phyloP scores from a whole-genome alignment of 2,888 invertebrate species.

The Drosophila lutescens region DNA sequence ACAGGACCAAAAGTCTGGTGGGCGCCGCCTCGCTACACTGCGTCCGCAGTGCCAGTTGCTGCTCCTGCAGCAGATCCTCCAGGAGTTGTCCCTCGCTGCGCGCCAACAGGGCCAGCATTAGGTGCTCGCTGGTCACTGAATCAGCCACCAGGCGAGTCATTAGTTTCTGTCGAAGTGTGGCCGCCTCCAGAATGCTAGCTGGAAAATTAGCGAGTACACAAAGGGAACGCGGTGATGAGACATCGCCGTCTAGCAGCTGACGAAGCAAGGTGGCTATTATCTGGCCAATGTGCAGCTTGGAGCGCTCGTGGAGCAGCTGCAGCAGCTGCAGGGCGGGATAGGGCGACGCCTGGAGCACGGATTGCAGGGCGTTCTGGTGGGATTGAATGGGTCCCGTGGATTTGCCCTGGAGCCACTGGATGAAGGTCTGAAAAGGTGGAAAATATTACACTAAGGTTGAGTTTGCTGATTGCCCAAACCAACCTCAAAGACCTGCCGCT shows the following conservation, averaged over 20 bases:
- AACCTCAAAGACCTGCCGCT: constrained; percentile 65
- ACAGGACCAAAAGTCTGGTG: constrained; percentile 68
- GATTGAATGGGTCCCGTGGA: constrained; percentile 4
- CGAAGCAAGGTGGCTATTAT: constrained; percentile 50
- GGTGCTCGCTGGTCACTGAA: constrained; percentile 40
- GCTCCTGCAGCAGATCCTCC: constrained; percentile 49
- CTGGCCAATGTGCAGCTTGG: constrained; percentile 55
- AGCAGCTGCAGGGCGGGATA: constrained; percentile 72
- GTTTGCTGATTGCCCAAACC: not conserved
- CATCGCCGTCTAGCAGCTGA: constrained; percentile 49
- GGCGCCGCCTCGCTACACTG: constrained; percentile 55
- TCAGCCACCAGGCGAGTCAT: constrained; percentile 49
- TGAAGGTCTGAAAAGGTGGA: constrained; percentile 42
- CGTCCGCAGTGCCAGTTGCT: constrained; percentile 48
- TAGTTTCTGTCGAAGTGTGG: constrained; percentile 53
- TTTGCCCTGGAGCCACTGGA: constrained; percentile 43
- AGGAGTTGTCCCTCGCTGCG: constrained; percentile 63
- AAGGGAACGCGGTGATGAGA: constrained; percentile 49
- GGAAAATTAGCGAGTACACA: constrained; percentile 74
- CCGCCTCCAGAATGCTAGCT: constrained; percentile 55
- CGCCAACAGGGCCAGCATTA: constrained; percentile 71
- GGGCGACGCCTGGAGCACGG: constrained; percentile 48
- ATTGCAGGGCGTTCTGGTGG: constrained; percentile 43
- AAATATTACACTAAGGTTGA: not conserved
- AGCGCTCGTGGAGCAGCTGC: constrained; percentile 38